These are phyloP conservation scores for Harpagifer antarcticus DNA, from an alignment of 2,797 vertebrate species.

Conservation along the genomic window DNA sequence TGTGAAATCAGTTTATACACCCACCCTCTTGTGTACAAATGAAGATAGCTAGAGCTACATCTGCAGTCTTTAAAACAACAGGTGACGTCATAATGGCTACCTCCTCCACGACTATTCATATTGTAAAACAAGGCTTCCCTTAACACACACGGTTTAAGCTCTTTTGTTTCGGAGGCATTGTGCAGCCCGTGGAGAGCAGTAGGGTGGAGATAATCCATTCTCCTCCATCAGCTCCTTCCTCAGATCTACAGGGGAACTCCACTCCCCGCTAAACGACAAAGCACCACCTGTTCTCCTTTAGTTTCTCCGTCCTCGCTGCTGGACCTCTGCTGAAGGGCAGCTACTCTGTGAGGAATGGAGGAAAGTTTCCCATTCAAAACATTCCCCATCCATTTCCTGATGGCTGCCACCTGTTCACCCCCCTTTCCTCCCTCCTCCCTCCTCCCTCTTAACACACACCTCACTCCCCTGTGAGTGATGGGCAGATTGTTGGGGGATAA, in stretches of 20 bases:
- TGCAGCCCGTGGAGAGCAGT: slow-evolving; percentile 29
- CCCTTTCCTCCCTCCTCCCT: background rate
- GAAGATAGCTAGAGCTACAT: too few species aligned
- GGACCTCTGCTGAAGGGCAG: slow-evolving; percentile 78
- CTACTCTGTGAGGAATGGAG: slow-evolving; percentile 78
- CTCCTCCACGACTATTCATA: too few species aligned
- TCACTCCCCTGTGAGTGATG: slow-evolving; percentile 55
- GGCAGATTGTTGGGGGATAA: slow-evolving; percentile 68
- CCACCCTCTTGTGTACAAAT: too few species aligned
- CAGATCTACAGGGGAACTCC: slow-evolving; percentile 71
- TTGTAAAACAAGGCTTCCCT: too few species aligned
- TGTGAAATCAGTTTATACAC: too few species aligned
- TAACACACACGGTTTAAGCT: background rate
- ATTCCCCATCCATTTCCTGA: slow-evolving; percentile 81
- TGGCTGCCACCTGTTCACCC: slow-evolving; percentile 84
- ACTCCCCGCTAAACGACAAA: slow-evolving; percentile 73
- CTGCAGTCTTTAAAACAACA: too few species aligned
- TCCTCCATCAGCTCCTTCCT: slow-evolving; percentile 47
- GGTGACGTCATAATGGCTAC: too few species aligned
- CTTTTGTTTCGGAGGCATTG: slow-evolving; percentile 32
- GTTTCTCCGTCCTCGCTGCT: slow-evolving; percentile 70
- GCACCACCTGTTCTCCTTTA: slow-evolving; percentile 83
- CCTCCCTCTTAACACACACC: slow-evolving; percentile 22
- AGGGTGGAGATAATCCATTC: slow-evolving; percentile 15
- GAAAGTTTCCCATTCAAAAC: slow-evolving; percentile 77